Evolutionary conservation across 2,888 invertebrate genomes (phyloP), one percentile per base, ranked within the genome.

Genomic region (Osedax fenrisi): DNA sequence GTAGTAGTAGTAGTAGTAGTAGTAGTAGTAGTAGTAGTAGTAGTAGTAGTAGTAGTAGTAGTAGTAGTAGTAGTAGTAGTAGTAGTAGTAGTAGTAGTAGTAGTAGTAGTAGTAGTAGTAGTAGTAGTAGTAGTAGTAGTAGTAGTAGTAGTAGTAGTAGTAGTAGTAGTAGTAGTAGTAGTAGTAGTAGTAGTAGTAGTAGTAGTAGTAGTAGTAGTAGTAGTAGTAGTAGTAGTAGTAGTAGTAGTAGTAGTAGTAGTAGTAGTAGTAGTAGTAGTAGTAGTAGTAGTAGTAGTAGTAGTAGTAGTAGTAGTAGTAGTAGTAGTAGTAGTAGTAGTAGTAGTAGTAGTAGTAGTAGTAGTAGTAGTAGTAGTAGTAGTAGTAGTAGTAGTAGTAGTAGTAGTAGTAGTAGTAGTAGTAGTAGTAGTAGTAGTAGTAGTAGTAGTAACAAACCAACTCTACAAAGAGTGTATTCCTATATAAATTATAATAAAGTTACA

Each of bases 111-210:
- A 62, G 21, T 2, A 62, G 62, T 2, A 62, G 21, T 62, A 62
- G 62, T 62, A 62, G 62, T 62, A 62, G 62, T 62, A 62, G 62
- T 62, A 62, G 62, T 2, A 62, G 62, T 62, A 62, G 62, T 2
- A 62, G 64, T 3, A 3, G 64, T 13, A 64, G 64, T 21, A 64
- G 64, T 13, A 64, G 64, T 64, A n/a, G 64, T 2, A 64, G 64
- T 64, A 64, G 64, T 2, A 64, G 64, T 10, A 64, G 64, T 21
- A 64, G 62, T 62, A 62, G 3, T n/a, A 62, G 62, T 17, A 62
- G 62, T n/a, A 62, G 62, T 62, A 62, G 62, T n/a, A 62, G 62
- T 17, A 62, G 3, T 17, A 62, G 62, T 62, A 62, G 64, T 21
- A 64, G 64, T 64, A 64, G 64, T 21, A 64, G 22, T 64, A 64